Conservation (phyloP, 2,888 invertebrate species). For the Lepidonotus clava region DNA sequence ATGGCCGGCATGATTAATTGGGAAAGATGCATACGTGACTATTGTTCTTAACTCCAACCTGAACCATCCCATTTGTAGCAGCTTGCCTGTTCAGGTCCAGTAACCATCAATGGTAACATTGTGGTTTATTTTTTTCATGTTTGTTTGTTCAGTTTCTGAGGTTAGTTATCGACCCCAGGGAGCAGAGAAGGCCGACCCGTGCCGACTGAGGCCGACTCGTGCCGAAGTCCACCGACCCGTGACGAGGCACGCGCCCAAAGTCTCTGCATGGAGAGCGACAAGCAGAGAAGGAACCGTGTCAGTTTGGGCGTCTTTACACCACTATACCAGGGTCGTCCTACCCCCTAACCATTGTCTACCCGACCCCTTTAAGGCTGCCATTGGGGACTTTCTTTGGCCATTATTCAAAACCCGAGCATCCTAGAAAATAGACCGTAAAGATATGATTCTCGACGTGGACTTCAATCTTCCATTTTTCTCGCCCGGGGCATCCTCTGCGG, state of each 20-base stretch:
- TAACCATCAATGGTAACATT: too few species aligned
- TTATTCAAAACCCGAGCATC: not conserved
- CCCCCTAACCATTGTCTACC: not conserved
- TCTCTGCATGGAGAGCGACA: not conserved
- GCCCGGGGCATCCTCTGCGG: conserved; percentile 1
- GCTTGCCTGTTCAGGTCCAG: too few species aligned
- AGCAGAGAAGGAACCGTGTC: not conserved
- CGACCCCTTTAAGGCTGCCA: not conserved
- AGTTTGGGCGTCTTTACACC: not conserved
- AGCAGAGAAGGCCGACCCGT: too few species aligned
- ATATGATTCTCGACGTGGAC: too few species aligned
- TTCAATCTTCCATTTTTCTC: too few species aligned
- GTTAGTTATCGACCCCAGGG: too few species aligned
- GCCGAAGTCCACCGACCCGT: conserved; percentile 12
- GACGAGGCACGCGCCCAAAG: not conserved
- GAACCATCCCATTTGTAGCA: too few species aligned
- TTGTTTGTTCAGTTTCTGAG: too few species aligned
- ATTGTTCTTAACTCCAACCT: too few species aligned
- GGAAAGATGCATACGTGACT: too few species aligned
- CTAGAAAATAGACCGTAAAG: not conserved
- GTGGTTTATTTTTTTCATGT: too few species aligned
- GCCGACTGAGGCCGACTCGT: conserved; percentile 1
- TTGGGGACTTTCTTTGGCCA: not conserved
- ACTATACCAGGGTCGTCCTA: not conserved
- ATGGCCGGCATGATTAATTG: too few species aligned